These are phyloP conservation scores for Corydoras maculifer DNA, from an alignment of 2,113 vertebrate genomes.

Conservation along the genomic window DNA sequence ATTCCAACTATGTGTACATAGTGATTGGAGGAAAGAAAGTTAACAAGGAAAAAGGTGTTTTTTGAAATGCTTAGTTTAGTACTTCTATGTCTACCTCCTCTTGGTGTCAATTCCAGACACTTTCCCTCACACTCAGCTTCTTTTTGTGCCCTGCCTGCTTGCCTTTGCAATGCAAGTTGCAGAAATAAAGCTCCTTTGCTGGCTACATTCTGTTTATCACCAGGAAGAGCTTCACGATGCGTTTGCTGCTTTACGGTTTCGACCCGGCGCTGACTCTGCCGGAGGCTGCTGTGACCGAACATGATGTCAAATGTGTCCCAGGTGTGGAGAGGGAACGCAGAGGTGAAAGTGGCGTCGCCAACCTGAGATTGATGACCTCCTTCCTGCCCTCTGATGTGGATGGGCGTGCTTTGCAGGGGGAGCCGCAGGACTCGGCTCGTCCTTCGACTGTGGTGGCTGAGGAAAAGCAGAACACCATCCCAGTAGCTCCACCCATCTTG, in stretches of 20 bases:
- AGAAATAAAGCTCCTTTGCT: slow-evolving; percentile 13
- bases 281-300: slow-evolving; percentile 49
- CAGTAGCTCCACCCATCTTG: not conserved
- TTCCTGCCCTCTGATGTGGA: slow-evolving; percentile 53
- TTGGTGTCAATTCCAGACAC: slow-evolving; percentile 5
- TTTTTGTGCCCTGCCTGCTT: not conserved
- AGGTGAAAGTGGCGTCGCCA: slow-evolving; percentile 49
- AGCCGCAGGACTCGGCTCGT: slow-evolving; percentile 29
- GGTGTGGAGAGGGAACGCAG: slow-evolving; percentile 53
- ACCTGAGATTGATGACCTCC: slow-evolving; percentile 51
- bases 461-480: slow-evolving; percentile 42
- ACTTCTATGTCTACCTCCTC: not conserved
- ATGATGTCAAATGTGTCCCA: slow-evolving; percentile 56
- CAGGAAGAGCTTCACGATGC: slow-evolving; percentile 35
- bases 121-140: slow-evolving; percentile 4
- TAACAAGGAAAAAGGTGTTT: too few species aligned
- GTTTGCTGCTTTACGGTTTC: slow-evolving; percentile 42
- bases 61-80: not conserved
- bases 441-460: slow-evolving; percentile 40
- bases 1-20: not conserved
- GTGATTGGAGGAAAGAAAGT: not conserved
- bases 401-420: slow-evolving; percentile 20
- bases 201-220: slow-evolving; percentile 34
- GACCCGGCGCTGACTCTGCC: slow-evolving; percentile 48
- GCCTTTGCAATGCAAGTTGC: slow-evolving; percentile 21